These are phyloP conservation scores for Pachliopta kotzebuea DNA, from an alignment of 2,888 invertebrate genomes.

Conservation along the genomic window DNA sequence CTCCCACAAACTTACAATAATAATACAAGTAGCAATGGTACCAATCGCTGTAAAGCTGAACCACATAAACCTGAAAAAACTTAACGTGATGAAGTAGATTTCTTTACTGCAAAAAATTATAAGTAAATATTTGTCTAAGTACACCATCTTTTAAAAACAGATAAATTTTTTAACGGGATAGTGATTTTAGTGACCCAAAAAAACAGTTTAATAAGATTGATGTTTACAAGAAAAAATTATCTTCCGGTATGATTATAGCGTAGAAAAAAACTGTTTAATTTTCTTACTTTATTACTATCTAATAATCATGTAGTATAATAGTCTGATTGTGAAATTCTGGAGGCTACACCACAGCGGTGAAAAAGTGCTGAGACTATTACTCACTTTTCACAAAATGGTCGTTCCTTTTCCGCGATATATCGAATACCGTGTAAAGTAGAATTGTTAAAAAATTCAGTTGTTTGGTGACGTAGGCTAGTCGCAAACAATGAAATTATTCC, in stretches of 20 bases:
- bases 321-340: neutral
- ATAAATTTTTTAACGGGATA: too few species aligned
- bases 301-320: neutral
- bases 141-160: too few species aligned
- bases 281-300: neutral
- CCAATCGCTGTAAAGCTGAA: constrained; percentile 86
- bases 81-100: neutral
- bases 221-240: too few species aligned
- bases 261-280: neutral
- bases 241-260: too few species aligned
- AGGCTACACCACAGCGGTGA: neutral
- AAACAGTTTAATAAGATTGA: too few species aligned
- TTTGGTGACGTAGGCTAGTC: constrained; percentile 85
- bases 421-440: constrained; percentile 89
- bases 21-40: constrained; percentile 85
- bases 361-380: constrained; percentile 40
- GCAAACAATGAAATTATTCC: constrained; percentile 69
- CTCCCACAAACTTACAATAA: constrained; percentile 89
- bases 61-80: constrained; percentile 85
- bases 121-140: too few species aligned
- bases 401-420: constrained; percentile 87
- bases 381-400: constrained; percentile 89
- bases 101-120: neutral
- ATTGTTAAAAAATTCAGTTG: constrained; percentile 87
- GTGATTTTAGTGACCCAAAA: too few species aligned